Base-by-base conservation (phyloP, 2,797 vertebrate species). In the Pempheris klunzingeri region DNA sequence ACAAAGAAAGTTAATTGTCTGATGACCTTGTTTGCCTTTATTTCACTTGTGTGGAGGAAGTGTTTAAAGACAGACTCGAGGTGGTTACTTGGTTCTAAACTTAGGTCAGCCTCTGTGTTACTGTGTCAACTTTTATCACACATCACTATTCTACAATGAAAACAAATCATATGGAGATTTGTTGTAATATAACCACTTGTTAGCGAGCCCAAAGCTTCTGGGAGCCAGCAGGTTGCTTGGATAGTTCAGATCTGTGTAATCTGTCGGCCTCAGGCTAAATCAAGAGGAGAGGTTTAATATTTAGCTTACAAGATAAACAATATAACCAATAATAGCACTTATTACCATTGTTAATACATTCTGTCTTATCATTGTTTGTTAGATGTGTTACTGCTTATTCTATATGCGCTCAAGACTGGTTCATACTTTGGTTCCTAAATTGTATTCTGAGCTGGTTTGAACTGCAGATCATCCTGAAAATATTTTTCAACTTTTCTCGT, bases 1-100 rank as follows among this genome's bases (percentile, higher is more conserved):
- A 85, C 77, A 89, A 88, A 88, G 81, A 80, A 76, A 90, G 81
- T 83, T 87, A 87, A 88, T 85, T 88, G 82, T 86, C 53, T 60
- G 41, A 46, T 81, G 87, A 92, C 90, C 88, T 92, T 92, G 90
- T 88, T 90, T 87, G 80, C 55, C 77, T 88, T 88, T 81, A 74
- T 69, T 73, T 85, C 70, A 79, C 76, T 82, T 50, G 46, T 61
- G n/a, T 49, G 32, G 65, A 77, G 39, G 62, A 77, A 38, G 61
- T 50, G 64, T 68, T 81, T 78, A 46, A 78, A 74, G 62, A 47
- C 9, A 10, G 61, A 79, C 26, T 59, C 39, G 1, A 14, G 2
- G 52, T 55, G 22, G 47, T 74, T 32, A 49, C 58, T 79, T 39
- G n/a, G 5, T 68, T 71, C 13, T 32, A 24, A 75, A 60, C 22